Conservation (phyloP, 2,888 invertebrate genomes). For the Blera fallax region DNA sequence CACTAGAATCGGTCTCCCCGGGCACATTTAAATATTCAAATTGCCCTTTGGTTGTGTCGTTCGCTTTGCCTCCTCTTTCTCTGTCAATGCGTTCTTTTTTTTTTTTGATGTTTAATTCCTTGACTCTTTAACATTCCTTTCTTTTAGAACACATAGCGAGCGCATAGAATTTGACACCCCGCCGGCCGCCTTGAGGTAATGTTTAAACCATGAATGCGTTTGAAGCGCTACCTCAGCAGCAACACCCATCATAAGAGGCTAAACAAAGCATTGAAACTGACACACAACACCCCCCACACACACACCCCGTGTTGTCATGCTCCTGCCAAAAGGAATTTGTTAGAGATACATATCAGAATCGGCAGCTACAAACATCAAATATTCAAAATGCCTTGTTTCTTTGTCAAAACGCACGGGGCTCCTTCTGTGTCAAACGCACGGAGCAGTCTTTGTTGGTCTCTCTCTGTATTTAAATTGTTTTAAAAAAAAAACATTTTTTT, state of each 20-base stretch:
- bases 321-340: slow-evolving; percentile 60
- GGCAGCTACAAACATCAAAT: slow-evolving; percentile 55
- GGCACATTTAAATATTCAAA: slow-evolving; percentile 69
- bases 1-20: slow-evolving; percentile 28
- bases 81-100: not conserved
- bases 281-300: slow-evolving; percentile 30
- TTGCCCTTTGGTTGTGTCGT: slow-evolving; percentile 65
- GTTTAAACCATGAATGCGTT: slow-evolving; percentile 63
- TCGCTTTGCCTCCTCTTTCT: slow-evolving; percentile 2
- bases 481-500: slow-evolving; percentile 10
- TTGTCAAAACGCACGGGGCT: slow-evolving; percentile 18
- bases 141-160: slow-evolving; percentile 34
- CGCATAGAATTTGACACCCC: slow-evolving; percentile 57
- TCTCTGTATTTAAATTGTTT: slow-evolving; percentile 2
- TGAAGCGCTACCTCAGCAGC: slow-evolving; percentile 9
- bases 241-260: not conserved
- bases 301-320: not conserved
- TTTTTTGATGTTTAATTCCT: slow-evolving; percentile 34
- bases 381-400: slow-evolving; percentile 50
- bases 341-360: slow-evolving; percentile 55
- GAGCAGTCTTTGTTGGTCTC: not conserved
- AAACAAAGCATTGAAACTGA: slow-evolving; percentile 54
- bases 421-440: slow-evolving; percentile 22
- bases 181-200: slow-evolving; percentile 51
- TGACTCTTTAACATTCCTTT: slow-evolving; percentile 55